These are phyloP conservation scores for Slavum lentiscoides DNA, from an alignment of 2,888 invertebrate species.

Conservation along the genomic window DNA sequence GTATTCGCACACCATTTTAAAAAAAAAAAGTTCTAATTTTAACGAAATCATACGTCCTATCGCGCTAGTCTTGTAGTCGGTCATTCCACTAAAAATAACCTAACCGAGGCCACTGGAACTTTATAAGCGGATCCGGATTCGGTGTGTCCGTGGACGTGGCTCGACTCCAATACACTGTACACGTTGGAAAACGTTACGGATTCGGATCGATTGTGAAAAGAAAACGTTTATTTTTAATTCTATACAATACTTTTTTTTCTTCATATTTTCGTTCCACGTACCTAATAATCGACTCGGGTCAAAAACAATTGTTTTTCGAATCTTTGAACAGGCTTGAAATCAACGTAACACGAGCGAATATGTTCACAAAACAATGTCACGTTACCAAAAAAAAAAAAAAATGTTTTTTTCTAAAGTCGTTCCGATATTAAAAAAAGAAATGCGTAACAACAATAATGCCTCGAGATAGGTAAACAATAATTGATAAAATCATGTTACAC, in stretches of 20 bases:
- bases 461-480: background rate
- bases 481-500: no score
- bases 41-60: constrained; percentile 6
- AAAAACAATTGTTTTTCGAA: no score
- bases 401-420: no score
- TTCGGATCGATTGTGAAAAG: constrained; percentile 14
- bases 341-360: no score
- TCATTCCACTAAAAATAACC: constrained; percentile 39
- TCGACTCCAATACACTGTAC: constrained; percentile 29
- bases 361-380: no score
- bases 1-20: no score
- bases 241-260: no score
- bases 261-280: no score
- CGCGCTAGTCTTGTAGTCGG: background rate
- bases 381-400: no score
- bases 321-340: background rate
- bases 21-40: constrained; percentile 30
- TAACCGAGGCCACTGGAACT: constrained; percentile 22
- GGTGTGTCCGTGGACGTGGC: constrained; percentile 22
- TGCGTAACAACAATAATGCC: background rate
- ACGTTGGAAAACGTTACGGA: constrained; percentile 1
- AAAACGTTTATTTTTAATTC: constrained; percentile 13
- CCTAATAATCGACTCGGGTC: no score
- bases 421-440: background rate
- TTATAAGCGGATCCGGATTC: constrained; percentile 9